Evolutionary conservation across 2,888 invertebrate genomes (phyloP), one percentile per base, ranked within the genome.

Genomic region (Agrypnus murinus): DNA sequence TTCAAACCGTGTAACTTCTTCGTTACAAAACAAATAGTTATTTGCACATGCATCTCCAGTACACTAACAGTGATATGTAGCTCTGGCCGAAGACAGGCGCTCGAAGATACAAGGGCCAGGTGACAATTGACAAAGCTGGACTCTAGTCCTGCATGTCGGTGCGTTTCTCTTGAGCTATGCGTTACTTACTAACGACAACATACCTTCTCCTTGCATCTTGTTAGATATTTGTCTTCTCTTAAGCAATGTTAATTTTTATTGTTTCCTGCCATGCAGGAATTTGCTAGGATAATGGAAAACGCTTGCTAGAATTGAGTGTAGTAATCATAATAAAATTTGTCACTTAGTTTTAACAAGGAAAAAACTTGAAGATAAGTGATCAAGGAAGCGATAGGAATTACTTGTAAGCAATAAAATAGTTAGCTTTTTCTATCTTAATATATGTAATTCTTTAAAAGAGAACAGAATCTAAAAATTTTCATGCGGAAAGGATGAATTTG

Each of bases 41-140:
- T 66, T 63, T 72, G 70, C 73, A 76, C 74, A 72, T 68, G 70
- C 72, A 74, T 73, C 68, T 73, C 73, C 63, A 73, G 72, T 25
- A 25, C 63, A 68, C 72, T 55, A 73, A 70, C 74, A 69, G 82
- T 84, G 82, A 84, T 84, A 83, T 83, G 84, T 83, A 80, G 81
- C 80, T 75, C 74, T 82, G 81, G 78, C 75, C 75, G 71, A 65
- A 74, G 82, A 82, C 83, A 82, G 81, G 75, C 77, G 79, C 77
- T 77, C 79, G 78, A 78, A 77, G 60, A 46, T 72, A 72, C 72
- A 69, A 69, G 79, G 78, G 76, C 79, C 80, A 82, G 83, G 84
- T 84, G 84, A 85, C 85, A 85, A 85, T 84, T 84, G 85, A 85
- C 85, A 85, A 84, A 84, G 82, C 80, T 81, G 82, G 78, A 81